Base-by-base conservation (phyloP, 2,797 vertebrate species). In the Falco concolor region DNA sequence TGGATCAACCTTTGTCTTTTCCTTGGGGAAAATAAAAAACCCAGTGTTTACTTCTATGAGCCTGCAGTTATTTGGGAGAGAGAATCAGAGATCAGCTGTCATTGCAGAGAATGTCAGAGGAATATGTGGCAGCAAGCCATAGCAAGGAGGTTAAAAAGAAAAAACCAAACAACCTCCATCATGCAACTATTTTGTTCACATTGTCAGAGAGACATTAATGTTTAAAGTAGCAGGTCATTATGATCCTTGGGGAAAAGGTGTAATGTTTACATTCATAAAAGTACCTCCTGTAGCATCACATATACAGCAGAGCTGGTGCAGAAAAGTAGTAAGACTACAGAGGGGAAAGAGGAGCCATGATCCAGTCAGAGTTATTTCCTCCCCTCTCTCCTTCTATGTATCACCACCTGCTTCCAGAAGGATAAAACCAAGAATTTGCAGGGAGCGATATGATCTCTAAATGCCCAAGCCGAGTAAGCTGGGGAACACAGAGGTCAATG, bases 21-120 rank as follows among this genome's bases (percentile, higher is more conserved):
- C 23, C 73, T n/a, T 72, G 3, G 10, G 45, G 32, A 74, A 72
- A 88, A 92, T 54, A 65, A 53, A 84, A 0, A 40, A 6, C 38
- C 13, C 6, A 50, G 17, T 54, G 47, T 56, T 90, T 93, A 93
- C 36, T 93, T 84, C 64, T 84, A 8, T 11, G 19, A 74, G 77
- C 52, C 84, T 89, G 27, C 45, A 93, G 86, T 50, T 54, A 68
- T 90, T 77, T 89, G 53, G 28, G n/a, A 90, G 40, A 70, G 49
- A 85, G 78, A 90, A 75, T 49, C 52, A 38, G 78, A 83, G 80
- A 94, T 96, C 86, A 87, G 68, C 90, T 90, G 86, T 83, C 32
- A 2, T 42, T 92, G 56, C 34, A 82, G 67, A 79, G 52, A 95
- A 93, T 3, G 3, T 84, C 88, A 74, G 76, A 87, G 32, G 14